Evolutionary conservation across 2,797 vertebrate species (phyloP), one percentile per base, ranked within the genome.

Genomic region (Zenarchopterus dispar): DNA sequence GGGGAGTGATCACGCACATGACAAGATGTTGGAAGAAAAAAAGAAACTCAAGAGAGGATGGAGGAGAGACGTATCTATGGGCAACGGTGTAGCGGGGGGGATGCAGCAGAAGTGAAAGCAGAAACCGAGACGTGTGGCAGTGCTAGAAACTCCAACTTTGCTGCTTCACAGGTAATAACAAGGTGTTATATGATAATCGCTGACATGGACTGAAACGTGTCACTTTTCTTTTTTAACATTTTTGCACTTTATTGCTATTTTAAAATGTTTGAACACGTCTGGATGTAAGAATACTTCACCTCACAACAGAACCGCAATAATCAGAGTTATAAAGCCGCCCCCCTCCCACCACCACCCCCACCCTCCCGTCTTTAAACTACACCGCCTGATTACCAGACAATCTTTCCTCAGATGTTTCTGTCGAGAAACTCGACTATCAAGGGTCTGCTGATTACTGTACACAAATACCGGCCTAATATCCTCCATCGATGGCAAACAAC

Each of bases 401-500:
- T 79, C 67, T 61, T 49, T 71, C 36, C 78, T 87, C 83, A 65
- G 80, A 85, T 78, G 82, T 82, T 72, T 83, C 73, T 62, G 72
- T 70, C 73, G 77, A 48, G 65, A 78, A 74, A 77, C 78, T 73
- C 42, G 70, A 68, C 85, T 65, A 77, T 87, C 71, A 80, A 86
- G 87, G 75, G 78, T 59, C 75, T 58, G 15, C 87, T 90, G 88
- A 90, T 90, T 88, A 89, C 81, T 77, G 70, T 78, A 82, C 84
- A 89, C 90, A 92, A 89, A 92, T 89, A 85, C 82, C 82, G 63
- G 75, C 69, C 87, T 88, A 87, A 88, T 84, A 85, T 86, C 73
- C 83, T 84, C 82, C 8, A 49, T 75, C 68, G 62, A 86, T 75
- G 84, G 81, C 81, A 81, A 91, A 91, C 85, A 89, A 90, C 85